Percentiles rank a stretch among this genome's conserved stretches.
phyloP scores from a whole-genome alignment of 2,113 vertebrate genomes.

The Rhabdomys dilectus region DNA sequence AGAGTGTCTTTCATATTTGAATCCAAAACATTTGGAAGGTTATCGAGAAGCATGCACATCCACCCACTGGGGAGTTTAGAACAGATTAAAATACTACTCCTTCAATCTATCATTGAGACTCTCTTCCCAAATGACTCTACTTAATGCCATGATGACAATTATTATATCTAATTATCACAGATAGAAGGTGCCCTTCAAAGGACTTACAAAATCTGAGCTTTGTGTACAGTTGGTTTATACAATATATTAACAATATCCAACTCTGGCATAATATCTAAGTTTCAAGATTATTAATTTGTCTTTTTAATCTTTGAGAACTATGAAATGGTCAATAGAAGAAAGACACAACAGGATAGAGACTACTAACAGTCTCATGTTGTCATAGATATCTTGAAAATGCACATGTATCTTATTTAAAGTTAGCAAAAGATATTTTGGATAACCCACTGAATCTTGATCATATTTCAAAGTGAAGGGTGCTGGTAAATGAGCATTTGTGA shows the following conservation, averaged over 20 bases:
- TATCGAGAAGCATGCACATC: too few species aligned
- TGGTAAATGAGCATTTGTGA: fast-evolving
- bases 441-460: background rate
- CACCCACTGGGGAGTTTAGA: too few species aligned
- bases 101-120: background rate
- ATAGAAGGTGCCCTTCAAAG: background rate
- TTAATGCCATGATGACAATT: background rate
- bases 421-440: background rate
- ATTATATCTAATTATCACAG: background rate
- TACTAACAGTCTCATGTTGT: background rate
- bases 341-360: background rate
- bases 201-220: background rate
- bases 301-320: background rate
- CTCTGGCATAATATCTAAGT: background rate
- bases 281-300: background rate
- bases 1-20: too few species aligned
- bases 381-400: background rate
- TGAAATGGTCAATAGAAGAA: background rate
- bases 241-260: background rate
- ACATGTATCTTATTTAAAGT: background rate
- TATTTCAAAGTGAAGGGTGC: background rate
- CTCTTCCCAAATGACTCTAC: too few species aligned
- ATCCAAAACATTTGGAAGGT: too few species aligned
- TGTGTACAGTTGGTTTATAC: background rate
- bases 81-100: too few species aligned